Conservation (phyloP, 2,888 invertebrate species). For the Dorcus hopei region DNA sequence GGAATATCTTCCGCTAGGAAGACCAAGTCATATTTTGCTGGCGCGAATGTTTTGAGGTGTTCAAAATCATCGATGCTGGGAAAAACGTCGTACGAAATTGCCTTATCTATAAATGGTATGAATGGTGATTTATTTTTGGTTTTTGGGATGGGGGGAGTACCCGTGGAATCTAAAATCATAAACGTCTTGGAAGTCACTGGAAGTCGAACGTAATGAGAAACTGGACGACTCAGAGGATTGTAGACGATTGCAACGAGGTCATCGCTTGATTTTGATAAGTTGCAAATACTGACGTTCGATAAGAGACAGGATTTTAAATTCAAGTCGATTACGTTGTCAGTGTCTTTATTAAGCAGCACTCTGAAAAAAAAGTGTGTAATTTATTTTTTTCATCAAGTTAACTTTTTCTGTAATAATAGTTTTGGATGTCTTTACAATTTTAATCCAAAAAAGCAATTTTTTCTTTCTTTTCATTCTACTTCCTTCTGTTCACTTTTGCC, state of each 20-base stretch:
- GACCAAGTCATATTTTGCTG: slow-evolving; percentile 58
- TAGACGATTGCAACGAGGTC: slow-evolving; percentile 53
- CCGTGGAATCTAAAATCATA: too few species aligned
- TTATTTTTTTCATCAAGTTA: background rate
- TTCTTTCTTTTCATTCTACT: too few species aligned
- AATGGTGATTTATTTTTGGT: too few species aligned
- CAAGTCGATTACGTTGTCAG: slow-evolving; percentile 16
- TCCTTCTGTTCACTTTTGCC: too few species aligned
- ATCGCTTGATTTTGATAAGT: slow-evolving; percentile 50
- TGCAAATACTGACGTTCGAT: slow-evolving; percentile 62
- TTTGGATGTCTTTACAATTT: too few species aligned
- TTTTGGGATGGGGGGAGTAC: too few species aligned
- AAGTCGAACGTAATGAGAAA: slow-evolving; percentile 58
- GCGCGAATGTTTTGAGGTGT: slow-evolving; percentile 18
- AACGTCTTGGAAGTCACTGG: slow-evolving; percentile 51
- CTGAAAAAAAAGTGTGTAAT: slow-evolving; percentile 11
- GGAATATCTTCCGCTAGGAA: slow-evolving; percentile 65
- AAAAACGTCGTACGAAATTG: slow-evolving; percentile 22
- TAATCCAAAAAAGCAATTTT: too few species aligned
- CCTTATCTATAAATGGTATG: too few species aligned
- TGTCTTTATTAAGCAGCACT: slow-evolving; percentile 17
- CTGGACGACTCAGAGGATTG: slow-evolving; percentile 69
- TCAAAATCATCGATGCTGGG: slow-evolving; percentile 22
- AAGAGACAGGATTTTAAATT: slow-evolving; percentile 53
- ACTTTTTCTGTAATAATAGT: background rate